Percentiles rank a stretch among this genome's conserved stretches.
These are phyloP conservation scores for Pentalonia nigronervosa DNA, from an alignment of 1,140 invertebrate genomes.

Conservation along the genomic window DNA sequence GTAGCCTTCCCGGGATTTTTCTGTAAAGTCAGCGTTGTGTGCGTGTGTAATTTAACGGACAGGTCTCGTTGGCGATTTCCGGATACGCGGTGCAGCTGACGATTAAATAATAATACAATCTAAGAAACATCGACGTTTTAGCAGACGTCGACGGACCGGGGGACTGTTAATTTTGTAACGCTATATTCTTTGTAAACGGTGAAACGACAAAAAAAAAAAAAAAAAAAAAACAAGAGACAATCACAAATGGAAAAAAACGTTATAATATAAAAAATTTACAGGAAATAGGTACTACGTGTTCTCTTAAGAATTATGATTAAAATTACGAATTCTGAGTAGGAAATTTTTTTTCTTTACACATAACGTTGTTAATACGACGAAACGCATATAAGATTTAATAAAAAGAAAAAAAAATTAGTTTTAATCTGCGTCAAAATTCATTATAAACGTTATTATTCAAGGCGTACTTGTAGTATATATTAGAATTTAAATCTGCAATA, in stretches of 20 bases:
- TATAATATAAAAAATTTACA: not conserved
- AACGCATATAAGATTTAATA: not conserved
- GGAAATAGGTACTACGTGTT: slow-evolving; percentile 10
- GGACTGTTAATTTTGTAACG: slow-evolving; percentile 1
- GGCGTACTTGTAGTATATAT: no score
- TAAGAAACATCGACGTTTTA: slow-evolving; percentile 21
- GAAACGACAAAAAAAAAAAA: not conserved
- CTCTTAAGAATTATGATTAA: slow-evolving; percentile 28
- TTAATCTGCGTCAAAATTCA: not conserved
- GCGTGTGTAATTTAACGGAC: not conserved
- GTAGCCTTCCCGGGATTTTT: not conserved
- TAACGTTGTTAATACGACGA: not conserved
- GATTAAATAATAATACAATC: slow-evolving; percentile 13
- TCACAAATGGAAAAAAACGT: not conserved
- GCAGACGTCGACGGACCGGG: not conserved
- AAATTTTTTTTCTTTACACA: not conserved
- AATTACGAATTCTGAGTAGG: not conserved
- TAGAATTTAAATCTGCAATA: not conserved
- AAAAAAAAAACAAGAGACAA: not conserved
- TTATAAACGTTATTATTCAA: not conserved
- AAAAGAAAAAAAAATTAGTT: not conserved
- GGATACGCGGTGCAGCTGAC: not conserved
- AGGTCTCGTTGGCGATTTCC: slow-evolving; percentile 14
- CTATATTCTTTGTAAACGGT: not conserved
- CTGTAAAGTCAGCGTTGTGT: not conserved